A percentile compares a stretch with the other conserved stretches of the same genome.
phyloP scores from a whole-genome alignment of 1,140 invertebrate genomes.

The Penaeus indicus region DNA sequence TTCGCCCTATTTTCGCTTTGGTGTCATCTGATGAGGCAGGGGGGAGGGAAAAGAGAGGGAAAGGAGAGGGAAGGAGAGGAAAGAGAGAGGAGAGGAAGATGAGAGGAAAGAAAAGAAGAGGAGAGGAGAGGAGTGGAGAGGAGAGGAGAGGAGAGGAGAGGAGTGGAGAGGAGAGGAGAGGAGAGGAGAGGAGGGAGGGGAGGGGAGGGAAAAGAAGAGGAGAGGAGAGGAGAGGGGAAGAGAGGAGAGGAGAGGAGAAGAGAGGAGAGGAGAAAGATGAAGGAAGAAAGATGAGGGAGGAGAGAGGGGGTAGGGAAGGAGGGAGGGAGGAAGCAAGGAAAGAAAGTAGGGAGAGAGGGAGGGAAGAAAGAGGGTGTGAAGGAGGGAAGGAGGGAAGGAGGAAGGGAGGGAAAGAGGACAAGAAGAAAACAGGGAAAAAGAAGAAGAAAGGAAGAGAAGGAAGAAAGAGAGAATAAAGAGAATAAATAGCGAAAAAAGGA shows the following conservation, averaged over 20 bases:
- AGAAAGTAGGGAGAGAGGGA: constrained; percentile 4
- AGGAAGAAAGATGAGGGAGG: neutral
- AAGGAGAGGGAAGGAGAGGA: neutral
- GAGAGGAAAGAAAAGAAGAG: neutral
- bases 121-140: neutral
- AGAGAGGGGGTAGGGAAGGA: constrained; percentile 33
- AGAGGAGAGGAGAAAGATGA: neutral
- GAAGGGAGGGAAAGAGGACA: no score
- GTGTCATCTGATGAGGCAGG: constrained; percentile 1
- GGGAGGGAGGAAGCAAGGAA: constrained; percentile 14
- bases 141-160: neutral
- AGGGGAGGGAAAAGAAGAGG: neutral
- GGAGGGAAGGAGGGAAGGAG: neutral
- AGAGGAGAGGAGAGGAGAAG: neutral
- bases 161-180: neutral
- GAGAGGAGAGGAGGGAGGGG: neutral
- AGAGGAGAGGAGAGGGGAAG: neutral
- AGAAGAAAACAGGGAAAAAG: no score
- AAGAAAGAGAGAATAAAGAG: no score
- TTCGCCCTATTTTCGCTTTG: neutral
- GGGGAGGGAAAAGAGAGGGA: neutral
- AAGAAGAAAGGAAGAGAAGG: no score
- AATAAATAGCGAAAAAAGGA: no score
- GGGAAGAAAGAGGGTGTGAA: neutral
- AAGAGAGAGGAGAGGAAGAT: neutral